Percentiles rank a stretch among this genome's conserved stretches.
These are phyloP conservation scores for Noctua comes DNA, from an alignment of 2,888 invertebrate species.

Conservation along the genomic window DNA sequence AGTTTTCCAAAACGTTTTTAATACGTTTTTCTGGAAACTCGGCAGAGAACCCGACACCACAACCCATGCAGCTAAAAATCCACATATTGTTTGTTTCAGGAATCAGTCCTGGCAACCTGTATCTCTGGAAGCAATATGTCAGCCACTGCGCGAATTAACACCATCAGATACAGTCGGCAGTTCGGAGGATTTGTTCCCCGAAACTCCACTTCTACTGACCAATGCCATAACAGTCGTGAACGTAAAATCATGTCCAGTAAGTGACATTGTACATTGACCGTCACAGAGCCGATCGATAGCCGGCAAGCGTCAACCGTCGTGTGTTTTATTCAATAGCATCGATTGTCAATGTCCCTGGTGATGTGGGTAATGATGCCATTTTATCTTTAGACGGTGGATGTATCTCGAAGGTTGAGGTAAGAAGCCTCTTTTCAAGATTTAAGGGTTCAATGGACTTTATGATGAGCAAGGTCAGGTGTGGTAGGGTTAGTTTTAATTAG, in stretches of 20 bases:
- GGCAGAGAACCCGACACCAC: not conserved
- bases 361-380: slow-evolving; percentile 63
- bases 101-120: not conserved
- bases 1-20: not conserved
- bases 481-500: not conserved
- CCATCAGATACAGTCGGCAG: not conserved
- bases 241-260: slow-evolving; percentile 46
- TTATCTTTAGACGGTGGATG: slow-evolving; percentile 21
- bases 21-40: not conserved
- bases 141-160: not conserved
- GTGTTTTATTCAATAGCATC: slow-evolving; percentile 79
- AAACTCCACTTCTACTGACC: not conserved
- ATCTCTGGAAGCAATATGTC: not conserved
- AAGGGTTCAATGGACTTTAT: not conserved
- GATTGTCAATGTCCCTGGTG: slow-evolving; percentile 67
- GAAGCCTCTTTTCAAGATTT: not conserved
- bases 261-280: slow-evolving; percentile 85
- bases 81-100: not conserved
- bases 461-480: not conserved
- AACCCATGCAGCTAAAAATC: not conserved
- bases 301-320: slow-evolving; percentile 51
- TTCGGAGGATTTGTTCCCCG: not conserved
- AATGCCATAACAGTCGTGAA: not conserved
- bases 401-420: not conserved
- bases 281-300: slow-evolving; percentile 73